These are phyloP conservation scores for Lasioglossum figueresi DNA, from an alignment of 2,888 invertebrate genomes.

Conservation along the genomic window DNA sequence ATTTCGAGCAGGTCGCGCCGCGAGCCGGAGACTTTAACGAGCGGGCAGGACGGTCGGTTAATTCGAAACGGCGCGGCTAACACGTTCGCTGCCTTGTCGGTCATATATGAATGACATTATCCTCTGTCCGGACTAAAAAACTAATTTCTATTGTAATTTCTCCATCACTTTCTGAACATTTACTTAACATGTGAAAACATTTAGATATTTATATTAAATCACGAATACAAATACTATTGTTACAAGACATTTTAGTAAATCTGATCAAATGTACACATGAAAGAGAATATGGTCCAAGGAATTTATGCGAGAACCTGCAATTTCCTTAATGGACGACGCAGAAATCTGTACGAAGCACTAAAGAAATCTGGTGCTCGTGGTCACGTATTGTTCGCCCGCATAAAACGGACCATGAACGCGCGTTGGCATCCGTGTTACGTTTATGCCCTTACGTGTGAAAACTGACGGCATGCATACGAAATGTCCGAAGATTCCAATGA, in stretches of 20 bases:
- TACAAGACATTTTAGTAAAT: no score
- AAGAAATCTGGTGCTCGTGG: conserved; percentile 14
- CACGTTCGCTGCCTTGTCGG: neutral
- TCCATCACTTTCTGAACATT: neutral
- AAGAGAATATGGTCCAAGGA: neutral
- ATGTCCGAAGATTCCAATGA: conserved; percentile 4
- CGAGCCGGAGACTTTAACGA: conserved; percentile 64
- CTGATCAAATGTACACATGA: no score
- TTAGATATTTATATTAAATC: no score
- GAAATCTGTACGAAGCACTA: neutral
- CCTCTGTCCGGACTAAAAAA: neutral
- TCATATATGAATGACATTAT: neutral
- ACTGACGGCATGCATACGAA: conserved; percentile 15
- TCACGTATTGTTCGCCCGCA: conserved; percentile 18
- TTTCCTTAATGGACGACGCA: neutral
- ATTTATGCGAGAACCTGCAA: neutral
- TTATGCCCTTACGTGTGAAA: conserved; percentile 30
- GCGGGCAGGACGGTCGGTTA: conserved; percentile 52
- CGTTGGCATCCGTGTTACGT: conserved; percentile 27
- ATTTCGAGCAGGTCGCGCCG: conserved; percentile 36
- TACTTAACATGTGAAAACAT: no score
- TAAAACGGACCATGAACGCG: conserved; percentile 11
- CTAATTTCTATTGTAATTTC: neutral
- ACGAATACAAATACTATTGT: no score
- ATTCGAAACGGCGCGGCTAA: conserved; percentile 56